Percentiles rank a stretch among this genome's conserved stretches.
phyloP scores from a whole-genome alignment of 2,888 invertebrate genomes.

The Lepidochitona cinerea region DNA sequence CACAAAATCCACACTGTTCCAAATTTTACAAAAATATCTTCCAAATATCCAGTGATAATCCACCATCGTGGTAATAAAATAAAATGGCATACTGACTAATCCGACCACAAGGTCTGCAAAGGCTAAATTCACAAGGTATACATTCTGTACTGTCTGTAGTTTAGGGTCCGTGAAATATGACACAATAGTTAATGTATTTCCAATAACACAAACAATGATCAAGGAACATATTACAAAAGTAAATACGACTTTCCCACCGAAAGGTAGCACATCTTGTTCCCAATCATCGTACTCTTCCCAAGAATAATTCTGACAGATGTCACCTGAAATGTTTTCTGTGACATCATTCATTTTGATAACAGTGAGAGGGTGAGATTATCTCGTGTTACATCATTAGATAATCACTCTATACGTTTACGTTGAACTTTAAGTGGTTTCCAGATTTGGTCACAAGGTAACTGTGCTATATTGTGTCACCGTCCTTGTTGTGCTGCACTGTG shows the following conservation, averaged over 20 bases:
- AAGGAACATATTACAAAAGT: neutral
- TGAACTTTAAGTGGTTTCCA: too few relatives aligned
- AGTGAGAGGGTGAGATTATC: too few relatives aligned
- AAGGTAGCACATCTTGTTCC: neutral
- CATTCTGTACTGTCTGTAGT: neutral
- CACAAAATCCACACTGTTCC: neutral
- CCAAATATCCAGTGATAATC: constrained; percentile 6
- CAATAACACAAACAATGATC: neutral
- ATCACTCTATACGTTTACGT: too few relatives aligned
- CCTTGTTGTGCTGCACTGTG: too few relatives aligned
- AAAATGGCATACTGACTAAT: neutral
- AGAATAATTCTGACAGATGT: too few relatives aligned
- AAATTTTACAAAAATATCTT: neutral
- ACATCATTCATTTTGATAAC: too few relatives aligned
- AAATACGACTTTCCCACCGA: neutral
- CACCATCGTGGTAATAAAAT: neutral
- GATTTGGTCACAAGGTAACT: too few relatives aligned
- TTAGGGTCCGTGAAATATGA: neutral
- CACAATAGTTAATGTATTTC: neutral
- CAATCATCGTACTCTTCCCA: too few relatives aligned
- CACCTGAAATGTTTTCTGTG: too few relatives aligned
- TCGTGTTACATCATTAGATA: too few relatives aligned
- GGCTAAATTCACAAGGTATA: neutral
- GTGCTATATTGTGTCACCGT: too few relatives aligned
- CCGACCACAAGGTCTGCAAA: neutral